A percentile compares a stretch with the other conserved stretches of the same genome.
These are phyloP conservation scores for Cichladusa arquata DNA, from an alignment of 2,113 vertebrate genomes.

Conservation along the genomic window DNA sequence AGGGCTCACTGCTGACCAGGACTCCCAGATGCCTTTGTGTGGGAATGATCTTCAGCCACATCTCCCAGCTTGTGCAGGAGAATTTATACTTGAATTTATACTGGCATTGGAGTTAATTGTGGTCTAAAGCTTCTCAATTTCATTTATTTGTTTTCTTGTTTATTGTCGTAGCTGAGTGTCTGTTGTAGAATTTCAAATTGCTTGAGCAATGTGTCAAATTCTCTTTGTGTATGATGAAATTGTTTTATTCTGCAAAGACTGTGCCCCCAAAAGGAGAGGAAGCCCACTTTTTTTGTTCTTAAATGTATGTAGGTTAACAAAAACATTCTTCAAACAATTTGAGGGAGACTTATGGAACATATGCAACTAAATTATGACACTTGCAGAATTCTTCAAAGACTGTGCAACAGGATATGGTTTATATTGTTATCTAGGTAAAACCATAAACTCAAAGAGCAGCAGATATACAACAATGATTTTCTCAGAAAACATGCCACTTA, in stretches of 20 bases:
- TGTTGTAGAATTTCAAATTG: neutral
- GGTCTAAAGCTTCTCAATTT: neutral
- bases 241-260: neutral
- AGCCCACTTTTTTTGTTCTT: constrained; percentile 19
- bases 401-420: constrained; percentile 47
- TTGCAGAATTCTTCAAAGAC: constrained; percentile 29
- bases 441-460: neutral
- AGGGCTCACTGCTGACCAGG: neutral
- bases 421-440: constrained; percentile 2
- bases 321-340: constrained; percentile 34
- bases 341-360: neutral
- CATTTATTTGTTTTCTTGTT: neutral
- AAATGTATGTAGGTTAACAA: neutral
- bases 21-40: neutral
- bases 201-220: neutral
- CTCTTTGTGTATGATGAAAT: neutral
- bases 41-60: neutral
- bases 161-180: neutral
- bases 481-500: neutral
- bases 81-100: neutral
- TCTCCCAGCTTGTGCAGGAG: neutral
- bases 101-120: neutral
- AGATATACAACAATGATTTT: neutral
- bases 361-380: neutral
- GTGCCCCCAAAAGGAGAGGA: neutral